phyloP scores from a whole-genome alignment of 92 coral and sea anemone species.

The Actinostola sp. region DNA sequence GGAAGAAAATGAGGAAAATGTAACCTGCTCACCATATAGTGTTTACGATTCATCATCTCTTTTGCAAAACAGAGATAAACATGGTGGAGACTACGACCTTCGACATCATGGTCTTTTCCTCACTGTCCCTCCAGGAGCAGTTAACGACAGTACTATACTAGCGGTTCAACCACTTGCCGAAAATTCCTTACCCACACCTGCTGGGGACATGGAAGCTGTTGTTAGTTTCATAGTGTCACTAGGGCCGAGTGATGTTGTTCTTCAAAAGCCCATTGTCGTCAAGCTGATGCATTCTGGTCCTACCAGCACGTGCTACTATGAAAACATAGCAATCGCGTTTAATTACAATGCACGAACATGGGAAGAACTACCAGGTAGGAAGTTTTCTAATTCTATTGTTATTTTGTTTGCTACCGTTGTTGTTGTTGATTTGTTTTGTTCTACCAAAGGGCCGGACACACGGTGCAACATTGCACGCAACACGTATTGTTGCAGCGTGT shows the following conservation, averaged over 20 bases:
- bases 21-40: no score
- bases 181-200: not conserved
- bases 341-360: not conserved
- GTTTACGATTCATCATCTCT: not conserved
- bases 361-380: not conserved
- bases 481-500: no score
- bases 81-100: not conserved
- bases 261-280: not conserved
- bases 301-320: not conserved
- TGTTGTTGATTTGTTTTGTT: no score
- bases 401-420: no score
- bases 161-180: not conserved
- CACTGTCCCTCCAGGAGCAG: not conserved
- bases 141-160: not conserved
- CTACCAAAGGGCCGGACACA: no score
- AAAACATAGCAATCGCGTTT: not conserved
- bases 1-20: no score
- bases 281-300: not conserved
- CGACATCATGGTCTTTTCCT: not conserved
- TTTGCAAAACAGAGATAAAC: not conserved
- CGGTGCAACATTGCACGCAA: no score
- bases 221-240: not conserved
- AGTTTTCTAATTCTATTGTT: no score
- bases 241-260: not conserved
- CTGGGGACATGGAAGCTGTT: not conserved